These are phyloP conservation scores for Mus minutoides DNA, from an alignment of 2,797 vertebrate species.

Conservation along the genomic window DNA sequence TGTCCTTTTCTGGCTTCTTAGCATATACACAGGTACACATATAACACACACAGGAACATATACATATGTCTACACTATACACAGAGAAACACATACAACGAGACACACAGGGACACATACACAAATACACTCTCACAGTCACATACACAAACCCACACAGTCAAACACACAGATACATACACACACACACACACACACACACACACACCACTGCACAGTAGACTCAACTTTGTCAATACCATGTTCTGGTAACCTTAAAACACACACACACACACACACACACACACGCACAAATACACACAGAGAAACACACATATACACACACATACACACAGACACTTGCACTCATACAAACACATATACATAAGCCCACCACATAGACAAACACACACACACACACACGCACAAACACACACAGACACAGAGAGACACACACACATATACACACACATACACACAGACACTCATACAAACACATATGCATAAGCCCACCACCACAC, in stretches of 20 bases:
- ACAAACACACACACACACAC: not conserved
- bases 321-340: not conserved
- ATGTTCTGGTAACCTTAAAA: not conserved
- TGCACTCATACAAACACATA: not conserved
- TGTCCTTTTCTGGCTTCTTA: not conserved
- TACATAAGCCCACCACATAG: not conserved
- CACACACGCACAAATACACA: not conserved
- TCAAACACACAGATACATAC: not conserved
- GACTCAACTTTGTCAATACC: not conserved
- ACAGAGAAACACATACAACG: not conserved
- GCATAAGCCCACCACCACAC: not conserved
- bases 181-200: not conserved
- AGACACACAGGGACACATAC: not conserved
- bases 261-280: not conserved
- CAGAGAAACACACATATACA: not conserved
- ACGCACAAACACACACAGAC: not conserved
- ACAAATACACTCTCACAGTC: not conserved
- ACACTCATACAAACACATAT: not conserved
- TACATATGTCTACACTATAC: not conserved
- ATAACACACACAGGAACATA: not conserved
- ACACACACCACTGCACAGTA: not conserved
- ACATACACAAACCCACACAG: not conserved
- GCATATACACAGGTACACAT: not conserved
- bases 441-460: not conserved
- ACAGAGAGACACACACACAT: not conserved